Evolutionary conservation across 2,797 vertebrate genomes (phyloP).

Genomic region (Myotis planiceps): DNA sequence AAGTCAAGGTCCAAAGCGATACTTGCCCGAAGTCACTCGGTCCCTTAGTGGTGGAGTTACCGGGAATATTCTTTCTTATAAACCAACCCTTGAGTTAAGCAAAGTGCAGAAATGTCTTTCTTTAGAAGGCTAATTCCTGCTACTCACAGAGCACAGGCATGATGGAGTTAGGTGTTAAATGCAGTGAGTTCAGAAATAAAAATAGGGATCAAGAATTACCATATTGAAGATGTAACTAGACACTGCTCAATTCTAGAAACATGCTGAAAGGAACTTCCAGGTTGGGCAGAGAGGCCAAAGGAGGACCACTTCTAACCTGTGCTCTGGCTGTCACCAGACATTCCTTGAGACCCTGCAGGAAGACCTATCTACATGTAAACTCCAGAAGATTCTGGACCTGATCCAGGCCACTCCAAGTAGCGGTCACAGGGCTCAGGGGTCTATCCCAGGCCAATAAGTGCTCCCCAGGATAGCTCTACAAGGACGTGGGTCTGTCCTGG

Average conservation of each 20-base stretch:
- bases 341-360: neutral
- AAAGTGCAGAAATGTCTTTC: neutral
- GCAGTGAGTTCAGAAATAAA: neutral
- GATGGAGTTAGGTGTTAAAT: neutral
- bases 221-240: neutral
- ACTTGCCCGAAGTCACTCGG: neutral
- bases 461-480: neutral
- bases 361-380: neutral
- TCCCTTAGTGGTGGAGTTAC: neutral
- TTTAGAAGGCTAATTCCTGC: neutral
- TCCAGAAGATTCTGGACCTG: neutral
- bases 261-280: neutral
- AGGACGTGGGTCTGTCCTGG: neutral
- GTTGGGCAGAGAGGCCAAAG: neutral
- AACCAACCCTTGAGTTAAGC: neutral
- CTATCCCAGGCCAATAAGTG: neutral
- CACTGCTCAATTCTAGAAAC: conserved; percentile 4
- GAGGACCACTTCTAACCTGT: neutral
- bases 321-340: neutral
- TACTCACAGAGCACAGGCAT: neutral
- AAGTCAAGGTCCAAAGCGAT: neutral
- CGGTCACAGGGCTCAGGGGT: neutral
- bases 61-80: neutral
- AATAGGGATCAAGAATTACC: neutral
- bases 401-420: neutral